Evolutionary conservation across 2,888 invertebrate species (phyloP).

Genomic region (Proisotoma minuta): DNA sequence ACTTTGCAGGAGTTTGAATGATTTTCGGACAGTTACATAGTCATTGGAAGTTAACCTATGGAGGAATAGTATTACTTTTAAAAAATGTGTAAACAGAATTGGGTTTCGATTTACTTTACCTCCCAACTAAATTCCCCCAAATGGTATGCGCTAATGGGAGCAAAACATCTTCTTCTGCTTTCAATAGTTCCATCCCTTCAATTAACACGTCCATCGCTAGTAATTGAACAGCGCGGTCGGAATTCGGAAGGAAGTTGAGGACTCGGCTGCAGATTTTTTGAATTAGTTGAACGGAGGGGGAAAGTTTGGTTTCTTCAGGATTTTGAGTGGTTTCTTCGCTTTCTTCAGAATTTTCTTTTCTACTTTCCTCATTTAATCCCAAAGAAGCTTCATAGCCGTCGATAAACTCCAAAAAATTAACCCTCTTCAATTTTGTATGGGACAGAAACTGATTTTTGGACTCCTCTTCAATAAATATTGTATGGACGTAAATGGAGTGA

Average conservation of each 20-base stretch:
- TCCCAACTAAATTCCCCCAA: conserved; percentile 42
- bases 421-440: not conserved
- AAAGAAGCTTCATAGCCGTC: conserved; percentile 28
- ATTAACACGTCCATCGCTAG: conserved; percentile 39
- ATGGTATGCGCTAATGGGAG: conserved; percentile 41
- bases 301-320: conserved; percentile 16
- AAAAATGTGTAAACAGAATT: not conserved
- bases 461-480: no score
- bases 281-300: conserved; percentile 24
- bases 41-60: conserved; percentile 40
- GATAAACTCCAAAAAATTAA: conserved; percentile 13
- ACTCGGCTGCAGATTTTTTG: conserved; percentile 36
- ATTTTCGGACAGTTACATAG: conserved; percentile 39
- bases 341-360: not conserved
- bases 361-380: not conserved
- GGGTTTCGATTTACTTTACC: conserved; percentile 21
- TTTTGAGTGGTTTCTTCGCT: not conserved
- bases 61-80: no score
- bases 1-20: conserved; percentile 39
- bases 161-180: conserved; percentile 31
- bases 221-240: conserved; percentile 27
- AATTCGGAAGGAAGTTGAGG: conserved; percentile 37
- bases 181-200: conserved; percentile 31
- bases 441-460: not conserved
- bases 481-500: conserved; percentile 19